Conservation (phyloP, 2,113 vertebrate species). For the Maccullochella peelii region DNA sequence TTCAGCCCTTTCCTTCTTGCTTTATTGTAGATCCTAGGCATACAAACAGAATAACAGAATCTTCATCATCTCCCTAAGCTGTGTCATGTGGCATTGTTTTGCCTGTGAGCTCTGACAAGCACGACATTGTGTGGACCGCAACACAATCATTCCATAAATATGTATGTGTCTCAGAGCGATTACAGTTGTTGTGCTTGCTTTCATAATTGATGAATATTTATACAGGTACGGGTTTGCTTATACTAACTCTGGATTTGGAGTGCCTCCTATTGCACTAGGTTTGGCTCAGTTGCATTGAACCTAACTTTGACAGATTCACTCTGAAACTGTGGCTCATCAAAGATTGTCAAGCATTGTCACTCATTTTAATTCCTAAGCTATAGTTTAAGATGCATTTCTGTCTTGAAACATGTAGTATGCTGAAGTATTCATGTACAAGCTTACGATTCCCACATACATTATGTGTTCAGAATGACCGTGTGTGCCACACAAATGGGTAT, state of each 20-base stretch:
- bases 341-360: conserved; percentile 6
- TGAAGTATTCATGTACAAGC: conserved; percentile 1
- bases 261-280: conserved; percentile 11
- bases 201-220: conserved; percentile 70
- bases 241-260: conserved; percentile 15
- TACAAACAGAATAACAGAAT: conserved; percentile 72
- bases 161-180: conserved; percentile 72
- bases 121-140: conserved; percentile 67
- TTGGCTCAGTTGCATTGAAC: conserved; percentile 14
- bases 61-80: conserved; percentile 70
- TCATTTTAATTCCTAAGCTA: conserved; percentile 14
- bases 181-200: conserved; percentile 67
- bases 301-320: conserved; percentile 19
- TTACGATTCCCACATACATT: conserved; percentile 28
- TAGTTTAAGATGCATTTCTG: conserved; percentile 30
- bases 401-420: conserved; percentile 1
- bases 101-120: conserved; percentile 72
- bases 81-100: conserved; percentile 77
- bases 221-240: conserved; percentile 51
- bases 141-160: conserved; percentile 73
- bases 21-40: conserved; percentile 59
- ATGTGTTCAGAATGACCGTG: conserved; percentile 36
- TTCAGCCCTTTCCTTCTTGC: conserved; percentile 50
- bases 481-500: conserved; percentile 29
- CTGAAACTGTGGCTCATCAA: conserved; percentile 6